Evolutionary conservation across 2,113 vertebrate genomes (phyloP), one percentile per base, ranked within the genome.

Genomic region (Bombycilla garrulus): DNA sequence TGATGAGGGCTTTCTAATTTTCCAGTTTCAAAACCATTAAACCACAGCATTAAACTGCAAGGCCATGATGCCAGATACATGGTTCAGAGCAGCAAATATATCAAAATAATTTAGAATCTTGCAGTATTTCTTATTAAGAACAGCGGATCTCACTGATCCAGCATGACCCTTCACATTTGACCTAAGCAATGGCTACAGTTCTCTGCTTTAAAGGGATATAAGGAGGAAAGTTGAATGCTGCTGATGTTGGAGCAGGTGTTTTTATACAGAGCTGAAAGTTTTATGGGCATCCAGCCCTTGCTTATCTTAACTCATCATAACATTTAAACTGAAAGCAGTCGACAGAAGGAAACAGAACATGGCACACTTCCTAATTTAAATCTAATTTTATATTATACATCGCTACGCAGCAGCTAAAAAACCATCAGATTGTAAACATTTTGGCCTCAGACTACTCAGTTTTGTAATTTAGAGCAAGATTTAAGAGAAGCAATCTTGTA

Each of bases 321-420:
- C 91, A 95, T 94, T 86, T 92, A 95, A 95, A 92, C 88, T 83
- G 90, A 95, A 92, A 90, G 93, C 94, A 95, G 90, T 89, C 1
- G 50, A 84, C 94, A 96, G 95, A 93, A 95, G 84, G 92, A 88
- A 96, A 96, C 60, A 78, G 90, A 97, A 95, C 93, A 90, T 94
- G 93, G 95, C 93, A 95, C 58, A 56, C 71, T 94, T 96, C 93
- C 88, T 95, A 96, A 96, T 94, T 96, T 95, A 92, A 96, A 96
- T 15, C 86, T 95, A 95, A 97, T 96, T 97, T 96, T 97, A 95
- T 86, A 92, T 96, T 96, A 92, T 96, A 96, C 90, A 86, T 78
- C 0, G 5, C 92, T 88, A 45, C 0, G 20, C 84, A 93, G 94
- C 90, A 94, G 92, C 90, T 95, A 94, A 96, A 96, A 94, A 95